A percentile compares a stretch with the other conserved stretches of the same genome.
Evolutionary conservation across 2,113 vertebrate species (phyloP).

Genomic region (Oncorhynchus masou): DNA sequence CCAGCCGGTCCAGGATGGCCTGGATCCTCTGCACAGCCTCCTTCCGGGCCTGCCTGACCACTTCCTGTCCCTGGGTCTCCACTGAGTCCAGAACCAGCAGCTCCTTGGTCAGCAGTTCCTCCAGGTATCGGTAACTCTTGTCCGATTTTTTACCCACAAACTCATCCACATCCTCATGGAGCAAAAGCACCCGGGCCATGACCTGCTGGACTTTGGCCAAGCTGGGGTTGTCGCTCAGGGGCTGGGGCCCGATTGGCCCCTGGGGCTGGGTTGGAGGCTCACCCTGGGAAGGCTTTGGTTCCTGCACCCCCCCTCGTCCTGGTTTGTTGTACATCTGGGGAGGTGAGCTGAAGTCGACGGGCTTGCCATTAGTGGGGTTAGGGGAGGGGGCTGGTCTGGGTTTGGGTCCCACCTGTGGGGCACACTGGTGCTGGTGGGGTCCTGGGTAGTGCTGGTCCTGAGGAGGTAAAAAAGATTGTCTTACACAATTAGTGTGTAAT

Average conservation of each 20-base stretch:
- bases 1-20: slow-evolving; percentile 89
- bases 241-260: slow-evolving; percentile 36
- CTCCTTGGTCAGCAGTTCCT: slow-evolving; percentile 97
- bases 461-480: neutral
- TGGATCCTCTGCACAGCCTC: slow-evolving; percentile 94
- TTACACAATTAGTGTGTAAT: too few species aligned
- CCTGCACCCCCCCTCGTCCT: slow-evolving; percentile 38
- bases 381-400: slow-evolving; percentile 39
- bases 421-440: slow-evolving; percentile 56
- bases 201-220: slow-evolving; percentile 85
- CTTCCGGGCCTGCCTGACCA: slow-evolving; percentile 86
- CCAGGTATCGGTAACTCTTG: slow-evolving; percentile 89
- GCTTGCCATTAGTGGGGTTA: slow-evolving; percentile 48
- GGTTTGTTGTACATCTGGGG: slow-evolving; percentile 73
- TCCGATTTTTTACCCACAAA: slow-evolving; percentile 93
- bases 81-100: slow-evolving; percentile 93
- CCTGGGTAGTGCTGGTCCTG: slow-evolving; percentile 54
- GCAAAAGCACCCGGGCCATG: slow-evolving; percentile 79
- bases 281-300: slow-evolving; percentile 49
- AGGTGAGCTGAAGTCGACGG: slow-evolving; percentile 71
- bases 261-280: slow-evolving; percentile 64
- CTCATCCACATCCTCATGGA: slow-evolving; percentile 92
- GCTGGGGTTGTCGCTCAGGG: slow-evolving; percentile 69
- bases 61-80: slow-evolving; percentile 90
- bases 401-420: slow-evolving; percentile 64